Conservation (phyloP, 2,888 invertebrate genomes). For the Thera britannica region DNA sequence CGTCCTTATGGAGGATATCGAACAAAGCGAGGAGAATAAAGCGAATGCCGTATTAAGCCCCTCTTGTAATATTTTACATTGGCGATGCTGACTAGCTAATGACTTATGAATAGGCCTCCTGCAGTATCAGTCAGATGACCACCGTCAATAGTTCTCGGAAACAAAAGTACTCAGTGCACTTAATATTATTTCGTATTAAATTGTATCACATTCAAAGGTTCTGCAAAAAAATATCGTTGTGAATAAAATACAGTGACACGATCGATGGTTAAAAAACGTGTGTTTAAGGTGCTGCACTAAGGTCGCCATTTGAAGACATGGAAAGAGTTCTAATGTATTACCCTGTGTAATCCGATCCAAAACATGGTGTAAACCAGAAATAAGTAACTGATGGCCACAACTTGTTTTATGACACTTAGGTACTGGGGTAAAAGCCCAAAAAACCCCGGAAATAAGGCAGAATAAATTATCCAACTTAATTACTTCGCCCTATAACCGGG, state of each 20-base stretch:
- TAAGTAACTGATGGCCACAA: not conserved
- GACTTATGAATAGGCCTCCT: not conserved
- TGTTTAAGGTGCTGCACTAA: not conserved
- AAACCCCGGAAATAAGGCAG: not conserved
- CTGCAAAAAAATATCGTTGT: too few species aligned
- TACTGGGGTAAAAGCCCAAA: not conserved
- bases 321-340: not conserved
- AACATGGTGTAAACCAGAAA: not conserved
- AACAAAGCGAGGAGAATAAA: slow-evolving; percentile 32
- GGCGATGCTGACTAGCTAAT: slow-evolving; percentile 12
- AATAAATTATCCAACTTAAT: not conserved
- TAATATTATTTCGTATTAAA: too few species aligned
- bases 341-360: not conserved
- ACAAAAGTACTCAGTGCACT: too few species aligned
- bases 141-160: too few species aligned
- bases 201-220: too few species aligned
- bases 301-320: too few species aligned
- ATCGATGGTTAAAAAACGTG: not conserved
- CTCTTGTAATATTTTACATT: slow-evolving; percentile 31
- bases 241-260: too few species aligned
- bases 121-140: too few species aligned
- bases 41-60: slow-evolving; percentile 32
- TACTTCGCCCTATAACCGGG: slow-evolving; percentile 2
- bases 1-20: slow-evolving; percentile 29
- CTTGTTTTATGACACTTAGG: not conserved